Evolutionary conservation across 2,113 vertebrate species (phyloP).

Genomic region (Orcinus orca): DNA sequence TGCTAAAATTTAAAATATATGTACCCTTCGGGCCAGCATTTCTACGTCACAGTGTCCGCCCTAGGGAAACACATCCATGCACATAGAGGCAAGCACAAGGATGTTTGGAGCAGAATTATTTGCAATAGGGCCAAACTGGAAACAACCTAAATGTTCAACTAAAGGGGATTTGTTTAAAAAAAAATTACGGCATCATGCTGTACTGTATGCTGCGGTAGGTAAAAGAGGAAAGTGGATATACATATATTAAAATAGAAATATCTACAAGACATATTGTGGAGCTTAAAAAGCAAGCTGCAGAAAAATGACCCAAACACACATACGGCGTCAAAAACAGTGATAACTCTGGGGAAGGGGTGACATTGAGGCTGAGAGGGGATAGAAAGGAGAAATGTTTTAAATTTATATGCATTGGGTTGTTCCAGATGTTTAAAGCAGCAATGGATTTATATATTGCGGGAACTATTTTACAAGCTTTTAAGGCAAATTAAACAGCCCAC

Average conservation of each 20-base stretch:
- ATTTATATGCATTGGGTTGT: no score
- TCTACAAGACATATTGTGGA: neutral
- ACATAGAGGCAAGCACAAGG: neutral
- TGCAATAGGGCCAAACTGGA: neutral
- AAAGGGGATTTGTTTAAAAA: neutral
- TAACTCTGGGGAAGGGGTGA: neutral
- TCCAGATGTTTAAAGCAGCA: neutral
- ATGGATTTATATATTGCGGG: no score
- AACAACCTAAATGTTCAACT: neutral
- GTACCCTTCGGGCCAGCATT: neutral
- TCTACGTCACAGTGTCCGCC: neutral
- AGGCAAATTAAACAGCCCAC: neutral
- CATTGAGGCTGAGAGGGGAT: no score
- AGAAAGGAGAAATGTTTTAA: neutral
- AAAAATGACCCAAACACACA: neutral
- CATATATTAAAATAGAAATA: neutral
- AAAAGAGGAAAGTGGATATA: neutral
- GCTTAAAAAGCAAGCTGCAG: neutral
- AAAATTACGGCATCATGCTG: neutral
- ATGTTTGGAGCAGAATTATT: neutral
- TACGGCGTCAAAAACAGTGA: neutral
- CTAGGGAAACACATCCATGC: neutral
- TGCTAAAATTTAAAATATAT: neutral
- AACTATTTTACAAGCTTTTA: neutral
- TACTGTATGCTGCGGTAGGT: neutral